A percentile compares a stretch with the other conserved stretches of the same genome.
Conservation (phyloP, 2,797 vertebrate genomes). For the Chelon labrosus region DNA sequence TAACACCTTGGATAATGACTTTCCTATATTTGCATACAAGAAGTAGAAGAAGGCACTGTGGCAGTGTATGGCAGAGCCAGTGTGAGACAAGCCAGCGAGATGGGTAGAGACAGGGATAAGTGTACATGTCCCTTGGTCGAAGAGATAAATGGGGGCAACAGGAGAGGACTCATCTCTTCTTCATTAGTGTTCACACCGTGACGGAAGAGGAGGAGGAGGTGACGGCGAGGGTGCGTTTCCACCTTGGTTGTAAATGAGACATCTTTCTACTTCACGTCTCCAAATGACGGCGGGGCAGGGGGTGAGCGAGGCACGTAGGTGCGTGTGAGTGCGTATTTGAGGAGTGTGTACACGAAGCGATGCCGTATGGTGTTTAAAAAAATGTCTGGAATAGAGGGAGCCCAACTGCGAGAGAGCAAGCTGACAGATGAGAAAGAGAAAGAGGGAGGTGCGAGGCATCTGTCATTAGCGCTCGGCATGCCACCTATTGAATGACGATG, state of each 20-base stretch:
- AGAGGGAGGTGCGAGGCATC: constrained; percentile 56
- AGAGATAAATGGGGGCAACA: constrained; percentile 81
- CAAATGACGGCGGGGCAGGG: constrained; percentile 44
- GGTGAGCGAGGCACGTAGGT: constrained; percentile 2
- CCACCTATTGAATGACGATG: constrained; percentile 59
- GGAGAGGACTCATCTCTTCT: constrained; percentile 84
- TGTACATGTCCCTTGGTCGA: constrained; percentile 63
- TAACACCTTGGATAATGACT: constrained; percentile 39
- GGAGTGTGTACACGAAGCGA: constrained; percentile 22
- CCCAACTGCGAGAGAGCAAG: constrained; percentile 51
- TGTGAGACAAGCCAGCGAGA: constrained; percentile 44
- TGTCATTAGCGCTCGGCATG: constrained; percentile 71
- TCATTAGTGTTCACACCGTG: constrained; percentile 85
- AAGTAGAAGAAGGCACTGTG: constrained; percentile 28
- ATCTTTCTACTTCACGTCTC: constrained; percentile 62
- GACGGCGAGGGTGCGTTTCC: constrained; percentile 63
- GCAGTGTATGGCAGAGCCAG: constrained; percentile 38
- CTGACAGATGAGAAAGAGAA: constrained; percentile 62
- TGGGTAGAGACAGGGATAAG: constrained; percentile 57
- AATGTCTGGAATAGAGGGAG: constrained; percentile 47
- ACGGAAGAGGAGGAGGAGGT: constrained; percentile 66
- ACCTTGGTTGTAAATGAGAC: constrained; percentile 82
- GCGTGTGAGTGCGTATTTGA: constrained; percentile 28
- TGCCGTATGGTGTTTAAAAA: constrained; percentile 39
- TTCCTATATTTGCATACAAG: constrained; percentile 47